phyloP scores from a whole-genome alignment of 2,888 invertebrate species.

The Papilio gigon region DNA sequence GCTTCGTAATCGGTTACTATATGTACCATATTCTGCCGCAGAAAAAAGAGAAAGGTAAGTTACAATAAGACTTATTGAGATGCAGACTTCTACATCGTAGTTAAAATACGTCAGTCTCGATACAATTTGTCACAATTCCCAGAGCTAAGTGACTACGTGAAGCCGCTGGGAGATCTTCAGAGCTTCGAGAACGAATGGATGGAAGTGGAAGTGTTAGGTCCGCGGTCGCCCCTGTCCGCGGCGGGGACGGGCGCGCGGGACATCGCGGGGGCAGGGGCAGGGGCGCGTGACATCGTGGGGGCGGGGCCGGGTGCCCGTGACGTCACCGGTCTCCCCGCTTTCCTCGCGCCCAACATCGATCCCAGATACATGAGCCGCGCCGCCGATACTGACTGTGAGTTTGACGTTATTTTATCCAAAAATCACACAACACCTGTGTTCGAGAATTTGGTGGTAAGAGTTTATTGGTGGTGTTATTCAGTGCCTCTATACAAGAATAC shows the following conservation, averaged over 20 bases:
- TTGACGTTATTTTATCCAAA: conserved; percentile 35
- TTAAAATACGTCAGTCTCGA: background rate
- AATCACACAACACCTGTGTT: no score
- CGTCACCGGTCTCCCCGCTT: conserved; percentile 81
- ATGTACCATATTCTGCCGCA: conserved; percentile 91
- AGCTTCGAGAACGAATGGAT: conserved; percentile 96
- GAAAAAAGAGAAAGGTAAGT: conserved; percentile 82
- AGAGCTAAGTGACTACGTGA: conserved; percentile 82
- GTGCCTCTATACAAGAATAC: conserved; percentile 89
- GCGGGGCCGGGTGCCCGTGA: conserved; percentile 56
- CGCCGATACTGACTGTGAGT: conserved; percentile 76
- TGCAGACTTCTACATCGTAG: background rate
- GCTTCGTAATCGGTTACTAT: conserved; percentile 95
- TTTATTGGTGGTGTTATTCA: conserved; percentile 48
- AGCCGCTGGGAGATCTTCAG: conserved; percentile 88
- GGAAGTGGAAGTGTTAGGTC: conserved; percentile 89
- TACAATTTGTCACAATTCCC: conserved; percentile 29
- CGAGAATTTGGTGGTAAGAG: background rate
- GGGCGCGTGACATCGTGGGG: conserved; percentile 64
- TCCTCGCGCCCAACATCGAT: conserved; percentile 83
- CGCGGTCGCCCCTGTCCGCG: conserved; percentile 77
- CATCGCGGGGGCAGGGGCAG: conserved; percentile 67
- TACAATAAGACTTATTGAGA: background rate
- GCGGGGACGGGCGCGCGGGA: conserved; percentile 61
- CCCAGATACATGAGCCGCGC: conserved; percentile 81